A percentile compares a stretch with the other conserved stretches of the same genome.
Conservation (phyloP, 2,888 invertebrate genomes). For the Dioctria rufipes region DNA sequence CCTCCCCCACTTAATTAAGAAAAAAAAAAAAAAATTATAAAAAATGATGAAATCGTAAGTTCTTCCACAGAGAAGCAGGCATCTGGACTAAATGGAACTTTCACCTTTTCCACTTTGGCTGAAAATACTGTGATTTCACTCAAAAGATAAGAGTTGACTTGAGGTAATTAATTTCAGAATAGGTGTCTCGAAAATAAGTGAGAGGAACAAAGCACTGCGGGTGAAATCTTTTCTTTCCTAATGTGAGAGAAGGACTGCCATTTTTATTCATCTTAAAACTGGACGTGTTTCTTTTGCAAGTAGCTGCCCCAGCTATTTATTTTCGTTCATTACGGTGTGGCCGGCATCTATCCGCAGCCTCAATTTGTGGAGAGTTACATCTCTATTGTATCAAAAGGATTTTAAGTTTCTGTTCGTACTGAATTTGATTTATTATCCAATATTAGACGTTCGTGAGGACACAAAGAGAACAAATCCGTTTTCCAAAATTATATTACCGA, state of each 20-base stretch:
- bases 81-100: conserved; percentile 17
- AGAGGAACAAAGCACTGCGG: neutral
- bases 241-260: neutral
- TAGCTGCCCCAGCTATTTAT: neutral
- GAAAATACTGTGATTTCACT: conserved; percentile 3
- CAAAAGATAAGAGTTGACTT: conserved; percentile 20
- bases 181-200: neutral
- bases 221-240: neutral
- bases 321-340: neutral
- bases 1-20: conserved; percentile 12
- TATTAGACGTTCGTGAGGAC: conserved; percentile 43
- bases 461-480: conserved; percentile 43
- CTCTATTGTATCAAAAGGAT: conserved; percentile 52
- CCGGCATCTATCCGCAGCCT: neutral
- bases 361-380: conserved; percentile 4
- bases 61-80: neutral
- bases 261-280: neutral
- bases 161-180: conserved; percentile 28
- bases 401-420: conserved; percentile 48
- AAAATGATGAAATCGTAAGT: neutral
- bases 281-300: neutral
- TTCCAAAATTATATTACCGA: conserved; percentile 30
- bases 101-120: neutral
- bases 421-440: conserved; percentile 58
- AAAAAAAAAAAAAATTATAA: neutral